A percentile compares a stretch with the other conserved stretches of the same genome.
Evolutionary conservation across 2,113 vertebrate species (phyloP).

Genomic region (Carassius gibelio): DNA sequence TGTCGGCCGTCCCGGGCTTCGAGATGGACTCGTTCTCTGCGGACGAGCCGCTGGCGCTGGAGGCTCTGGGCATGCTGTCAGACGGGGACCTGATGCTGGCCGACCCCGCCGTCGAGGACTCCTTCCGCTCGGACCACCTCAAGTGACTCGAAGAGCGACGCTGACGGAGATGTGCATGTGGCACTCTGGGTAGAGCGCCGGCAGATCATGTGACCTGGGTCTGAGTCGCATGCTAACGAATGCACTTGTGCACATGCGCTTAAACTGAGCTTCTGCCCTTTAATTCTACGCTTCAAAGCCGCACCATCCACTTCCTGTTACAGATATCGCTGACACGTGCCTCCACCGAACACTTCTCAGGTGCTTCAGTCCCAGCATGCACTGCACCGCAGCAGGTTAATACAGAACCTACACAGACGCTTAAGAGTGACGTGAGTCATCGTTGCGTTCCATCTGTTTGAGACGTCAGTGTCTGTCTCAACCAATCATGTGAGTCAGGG

Average conservation of each 20-base stretch:
- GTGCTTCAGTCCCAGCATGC: constrained; percentile 2
- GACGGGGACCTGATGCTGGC: constrained; percentile 88
- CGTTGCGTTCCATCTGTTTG: neutral
- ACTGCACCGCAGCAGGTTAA: neutral
- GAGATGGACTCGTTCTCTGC: constrained; percentile 82
- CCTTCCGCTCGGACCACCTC: constrained; percentile 87
- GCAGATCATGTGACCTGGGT: no score
- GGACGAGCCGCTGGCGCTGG: constrained; percentile 85
- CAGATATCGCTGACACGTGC: neutral
- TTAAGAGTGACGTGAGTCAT: neutral
- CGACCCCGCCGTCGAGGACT: constrained; percentile 89
- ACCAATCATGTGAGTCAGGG: neutral
- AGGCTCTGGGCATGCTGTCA: constrained; percentile 82
- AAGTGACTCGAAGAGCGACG: constrained; percentile 71
- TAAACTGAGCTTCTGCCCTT: constrained; percentile 17
- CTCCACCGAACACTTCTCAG: neutral
- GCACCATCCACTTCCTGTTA: neutral
- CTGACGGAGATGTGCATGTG: neutral
- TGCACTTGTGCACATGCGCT: neutral
- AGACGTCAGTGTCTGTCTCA: neutral
- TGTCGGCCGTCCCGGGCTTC: constrained; percentile 88
- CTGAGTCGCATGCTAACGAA: no score
- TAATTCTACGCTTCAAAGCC: constrained; percentile 1
- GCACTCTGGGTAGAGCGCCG: neutral
- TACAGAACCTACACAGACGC: neutral